Conservation (phyloP, 2,113 vertebrate species). For the Phylloscopus trochiloides region DNA sequence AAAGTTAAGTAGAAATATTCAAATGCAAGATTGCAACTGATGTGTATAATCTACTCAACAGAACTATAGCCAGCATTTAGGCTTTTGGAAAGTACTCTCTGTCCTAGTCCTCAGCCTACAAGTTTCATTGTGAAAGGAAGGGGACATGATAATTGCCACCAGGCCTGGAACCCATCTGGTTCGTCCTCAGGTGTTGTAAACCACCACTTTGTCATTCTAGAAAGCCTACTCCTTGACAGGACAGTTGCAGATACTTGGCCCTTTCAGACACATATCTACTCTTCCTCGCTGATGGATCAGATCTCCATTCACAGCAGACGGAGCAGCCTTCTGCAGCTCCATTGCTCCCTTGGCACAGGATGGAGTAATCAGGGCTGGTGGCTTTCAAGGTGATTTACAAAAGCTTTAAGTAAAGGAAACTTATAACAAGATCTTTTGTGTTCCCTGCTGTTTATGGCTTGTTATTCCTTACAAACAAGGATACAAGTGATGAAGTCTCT, state of each 20-base stretch:
- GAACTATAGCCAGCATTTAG: rapidly evolving
- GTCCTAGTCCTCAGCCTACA: neutral
- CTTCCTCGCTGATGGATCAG: neutral
- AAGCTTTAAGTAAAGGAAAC: neutral
- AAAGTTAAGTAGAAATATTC: neutral
- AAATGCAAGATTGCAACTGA: neutral
- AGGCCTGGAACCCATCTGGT: neutral
- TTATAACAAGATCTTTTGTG: neutral
- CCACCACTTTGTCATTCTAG: neutral
- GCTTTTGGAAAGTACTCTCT: neutral
- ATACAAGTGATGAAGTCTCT: neutral
- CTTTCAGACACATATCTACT: too few relatives aligned
- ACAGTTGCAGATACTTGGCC: neutral
- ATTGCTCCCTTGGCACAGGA: neutral
- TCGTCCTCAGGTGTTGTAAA: neutral
- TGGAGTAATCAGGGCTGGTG: neutral
- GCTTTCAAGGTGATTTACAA: neutral
- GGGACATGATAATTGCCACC: rapidly evolving
- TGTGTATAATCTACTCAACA: too few relatives aligned
- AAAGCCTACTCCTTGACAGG: neutral
- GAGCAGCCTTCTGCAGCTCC: neutral
- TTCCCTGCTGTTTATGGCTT: neutral
- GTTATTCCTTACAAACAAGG: neutral
- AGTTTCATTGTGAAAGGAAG: neutral
- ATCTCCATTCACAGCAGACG: neutral